Evolutionary conservation across 2,888 invertebrate species (phyloP).

Genomic region (Helleia helle): DNA sequence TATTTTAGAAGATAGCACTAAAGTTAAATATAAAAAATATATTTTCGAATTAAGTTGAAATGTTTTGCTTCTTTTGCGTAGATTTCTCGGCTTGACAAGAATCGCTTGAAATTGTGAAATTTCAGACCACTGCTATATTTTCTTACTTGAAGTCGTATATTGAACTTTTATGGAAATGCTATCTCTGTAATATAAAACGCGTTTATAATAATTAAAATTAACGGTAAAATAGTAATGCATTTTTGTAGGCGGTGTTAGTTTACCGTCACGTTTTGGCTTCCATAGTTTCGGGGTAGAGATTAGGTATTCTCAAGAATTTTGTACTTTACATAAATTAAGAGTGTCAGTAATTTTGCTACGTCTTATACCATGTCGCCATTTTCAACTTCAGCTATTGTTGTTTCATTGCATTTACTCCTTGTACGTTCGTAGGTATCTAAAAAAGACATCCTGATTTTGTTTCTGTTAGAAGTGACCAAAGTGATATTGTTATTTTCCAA

Average conservation of each 20-base stretch:
- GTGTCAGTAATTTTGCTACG: constrained; percentile 17
- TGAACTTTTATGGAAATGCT: constrained; percentile 59
- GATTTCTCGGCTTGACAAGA: constrained; percentile 5
- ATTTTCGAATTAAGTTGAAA: constrained; percentile 4
- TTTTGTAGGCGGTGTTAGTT: constrained; percentile 45
- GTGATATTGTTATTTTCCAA: constrained; percentile 29
- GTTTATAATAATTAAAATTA: constrained; percentile 33
- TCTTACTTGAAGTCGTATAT: constrained; percentile 41
- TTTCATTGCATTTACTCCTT: constrained; percentile 11
- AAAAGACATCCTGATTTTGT: constrained; percentile 14
- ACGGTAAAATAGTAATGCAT: constrained; percentile 28
- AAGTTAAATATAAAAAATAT: constrained; percentile 1
- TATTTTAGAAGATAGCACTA: background rate
- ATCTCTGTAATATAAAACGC: constrained; percentile 52
- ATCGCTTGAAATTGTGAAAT: constrained; percentile 24
- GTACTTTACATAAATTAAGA: constrained; percentile 44
- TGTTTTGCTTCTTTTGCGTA: background rate
- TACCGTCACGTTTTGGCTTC: constrained; percentile 60
- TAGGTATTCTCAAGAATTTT: constrained; percentile 40
- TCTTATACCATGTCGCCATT: constrained; percentile 13
- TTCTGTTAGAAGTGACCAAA: constrained; percentile 29
- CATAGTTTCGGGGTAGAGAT: constrained; percentile 56
- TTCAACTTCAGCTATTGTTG: constrained; percentile 3
- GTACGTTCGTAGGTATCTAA: constrained; percentile 2
- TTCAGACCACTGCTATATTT: constrained; percentile 64